Conservation (phyloP, 1,140 invertebrate genomes). For the Zophobas atratus region DNA sequence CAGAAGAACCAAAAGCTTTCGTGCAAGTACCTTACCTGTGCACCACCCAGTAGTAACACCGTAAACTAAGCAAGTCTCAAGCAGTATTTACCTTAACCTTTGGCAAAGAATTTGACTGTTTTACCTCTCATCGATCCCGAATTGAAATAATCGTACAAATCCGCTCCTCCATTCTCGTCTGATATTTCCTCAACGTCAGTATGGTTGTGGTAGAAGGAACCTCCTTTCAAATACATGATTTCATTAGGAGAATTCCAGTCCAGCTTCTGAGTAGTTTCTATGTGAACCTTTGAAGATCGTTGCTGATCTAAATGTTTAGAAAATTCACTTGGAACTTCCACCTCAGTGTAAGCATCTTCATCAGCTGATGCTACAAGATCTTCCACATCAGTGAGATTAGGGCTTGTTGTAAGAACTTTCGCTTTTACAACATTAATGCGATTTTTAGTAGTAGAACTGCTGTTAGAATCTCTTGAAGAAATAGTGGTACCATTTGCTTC, state of each 20-base stretch:
- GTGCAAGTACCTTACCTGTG: conserved; percentile 35
- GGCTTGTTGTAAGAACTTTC: conserved; percentile 41
- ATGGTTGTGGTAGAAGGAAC: conserved; percentile 63
- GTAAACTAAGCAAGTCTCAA: conserved; percentile 28
- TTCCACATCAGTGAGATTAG: conserved; percentile 70
- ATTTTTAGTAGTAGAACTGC: conserved; percentile 6
- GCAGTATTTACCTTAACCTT: conserved; percentile 32
- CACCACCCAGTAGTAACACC: conserved; percentile 1
- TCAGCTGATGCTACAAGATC: conserved; percentile 71
- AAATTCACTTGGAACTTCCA: conserved; percentile 59
- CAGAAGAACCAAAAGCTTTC: background rate
- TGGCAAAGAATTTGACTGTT: background rate
- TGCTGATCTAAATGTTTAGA: conserved; percentile 66
- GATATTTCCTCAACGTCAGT: conserved; percentile 72
- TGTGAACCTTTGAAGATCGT: conserved; percentile 68
- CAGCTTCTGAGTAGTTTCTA: conserved; percentile 66
- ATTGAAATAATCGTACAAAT: background rate
- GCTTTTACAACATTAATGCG: conserved; percentile 16
- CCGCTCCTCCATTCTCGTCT: conserved; percentile 14
- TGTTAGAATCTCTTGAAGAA: background rate
- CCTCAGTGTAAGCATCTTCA: conserved; percentile 66
- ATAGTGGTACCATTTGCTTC: background rate
- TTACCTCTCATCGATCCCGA: background rate
- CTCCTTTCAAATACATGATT: conserved; percentile 69
- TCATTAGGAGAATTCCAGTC: conserved; percentile 68